Conservation (phyloP, 2,797 vertebrate species). For the Taeniopygia guttata region DNA sequence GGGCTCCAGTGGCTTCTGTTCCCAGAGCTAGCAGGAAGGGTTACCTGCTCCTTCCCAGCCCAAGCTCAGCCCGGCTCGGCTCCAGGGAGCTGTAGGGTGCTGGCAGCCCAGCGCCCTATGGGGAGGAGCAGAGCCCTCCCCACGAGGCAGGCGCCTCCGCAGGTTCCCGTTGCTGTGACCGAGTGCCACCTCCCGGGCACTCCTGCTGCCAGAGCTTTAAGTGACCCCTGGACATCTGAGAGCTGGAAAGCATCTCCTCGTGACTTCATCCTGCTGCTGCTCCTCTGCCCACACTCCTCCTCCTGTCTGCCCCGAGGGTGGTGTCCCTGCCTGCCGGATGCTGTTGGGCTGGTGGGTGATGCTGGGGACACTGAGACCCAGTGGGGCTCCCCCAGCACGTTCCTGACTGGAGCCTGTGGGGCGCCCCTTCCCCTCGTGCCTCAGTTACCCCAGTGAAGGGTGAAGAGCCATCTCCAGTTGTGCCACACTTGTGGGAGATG, state of each 20-base stretch:
- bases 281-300: background rate
- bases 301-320: background rate
- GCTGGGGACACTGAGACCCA: background rate
- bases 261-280: background rate
- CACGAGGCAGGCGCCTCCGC: background rate
- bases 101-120: background rate
- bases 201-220: constrained; percentile 6
- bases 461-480: background rate
- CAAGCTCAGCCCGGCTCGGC: background rate
- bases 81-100: constrained; percentile 24
- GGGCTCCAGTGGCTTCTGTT: background rate
- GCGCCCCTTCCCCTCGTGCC: background rate
- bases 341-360: background rate
- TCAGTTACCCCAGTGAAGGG: background rate
- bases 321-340: background rate
- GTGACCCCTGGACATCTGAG: background rate
- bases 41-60: background rate
- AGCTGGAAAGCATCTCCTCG: background rate
- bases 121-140: constrained; percentile 30
- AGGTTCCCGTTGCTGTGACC: background rate
- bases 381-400: background rate
- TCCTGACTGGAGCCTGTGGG: background rate
- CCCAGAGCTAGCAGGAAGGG: background rate
- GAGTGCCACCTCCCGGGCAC: background rate
- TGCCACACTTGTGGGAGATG: background rate